Evolutionary conservation across 1,140 invertebrate species (phyloP).

Genomic region (Phenacoccus solenopsis): DNA sequence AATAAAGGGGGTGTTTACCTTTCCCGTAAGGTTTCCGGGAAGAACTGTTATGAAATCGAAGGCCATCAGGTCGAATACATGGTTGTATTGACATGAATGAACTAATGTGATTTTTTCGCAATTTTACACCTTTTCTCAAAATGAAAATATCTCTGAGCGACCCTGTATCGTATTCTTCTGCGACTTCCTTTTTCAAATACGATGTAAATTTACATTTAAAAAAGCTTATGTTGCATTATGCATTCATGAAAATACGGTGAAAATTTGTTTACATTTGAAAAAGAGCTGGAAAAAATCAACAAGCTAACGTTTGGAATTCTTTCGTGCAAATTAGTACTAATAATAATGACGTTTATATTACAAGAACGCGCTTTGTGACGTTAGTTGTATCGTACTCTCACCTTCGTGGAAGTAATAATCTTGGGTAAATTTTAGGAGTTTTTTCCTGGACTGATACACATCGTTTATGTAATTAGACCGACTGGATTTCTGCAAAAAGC

Average conservation of each 20-base stretch:
- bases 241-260: neutral
- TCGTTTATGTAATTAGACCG: conserved; percentile 82
- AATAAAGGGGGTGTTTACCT: no score
- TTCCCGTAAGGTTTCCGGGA: no score
- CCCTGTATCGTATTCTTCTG: neutral
- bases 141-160: neutral
- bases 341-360: neutral
- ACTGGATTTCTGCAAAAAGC: conserved; percentile 89
- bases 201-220: neutral
- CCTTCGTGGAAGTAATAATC: neutral
- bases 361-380: no score
- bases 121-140: neutral
- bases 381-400: neutral
- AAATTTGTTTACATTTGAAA: conserved; percentile 10
- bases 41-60: no score
- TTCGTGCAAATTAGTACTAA: neutral
- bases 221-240: neutral
- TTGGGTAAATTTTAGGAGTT: conserved; percentile 52
- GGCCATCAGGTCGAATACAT: no score
- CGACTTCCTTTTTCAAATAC: neutral
- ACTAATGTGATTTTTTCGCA: no score
- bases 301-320: neutral
- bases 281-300: neutral
- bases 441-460: conserved; percentile 85
- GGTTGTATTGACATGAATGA: no score